phyloP scores from a whole-genome alignment of 1,140 invertebrate species.

The Ridgeia piscesae region DNA sequence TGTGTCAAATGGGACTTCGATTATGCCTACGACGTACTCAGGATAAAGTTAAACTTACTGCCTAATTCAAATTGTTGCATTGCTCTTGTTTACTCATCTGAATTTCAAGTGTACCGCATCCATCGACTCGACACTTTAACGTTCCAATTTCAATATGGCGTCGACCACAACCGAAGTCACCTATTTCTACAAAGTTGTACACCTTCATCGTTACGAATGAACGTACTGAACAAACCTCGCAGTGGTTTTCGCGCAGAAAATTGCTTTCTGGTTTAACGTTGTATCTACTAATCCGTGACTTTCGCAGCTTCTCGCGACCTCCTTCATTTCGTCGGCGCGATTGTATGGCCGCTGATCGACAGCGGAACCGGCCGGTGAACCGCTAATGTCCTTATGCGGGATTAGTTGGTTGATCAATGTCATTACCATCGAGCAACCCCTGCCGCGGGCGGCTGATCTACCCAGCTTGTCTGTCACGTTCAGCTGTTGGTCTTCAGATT shows the following conservation, averaged over 20 bases:
- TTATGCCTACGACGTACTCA: too few species aligned
- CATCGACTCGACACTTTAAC: too few species aligned
- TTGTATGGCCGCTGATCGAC: background rate
- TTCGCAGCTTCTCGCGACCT: background rate
- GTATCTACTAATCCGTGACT: background rate
- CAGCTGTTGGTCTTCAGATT: background rate
- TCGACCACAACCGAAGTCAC: background rate
- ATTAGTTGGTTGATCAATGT: slow-evolving; percentile 1
- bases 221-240: background rate
- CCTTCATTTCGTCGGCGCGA: background rate
- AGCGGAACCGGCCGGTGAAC: background rate
- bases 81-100: too few species aligned
- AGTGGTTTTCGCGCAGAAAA: background rate
- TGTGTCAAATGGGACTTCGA: too few species aligned
- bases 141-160: background rate
- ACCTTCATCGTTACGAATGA: background rate
- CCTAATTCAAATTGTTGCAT: too few species aligned
- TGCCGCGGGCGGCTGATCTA: too few species aligned
- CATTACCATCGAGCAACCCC: background rate
- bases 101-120: too few species aligned
- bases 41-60: too few species aligned
- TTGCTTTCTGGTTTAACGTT: background rate
- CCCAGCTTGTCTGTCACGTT: background rate
- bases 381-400: background rate
- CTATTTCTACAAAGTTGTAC: background rate